Conservation (phyloP, 2,797 vertebrate genomes). For the Dendrocincla fuliginosa region DNA sequence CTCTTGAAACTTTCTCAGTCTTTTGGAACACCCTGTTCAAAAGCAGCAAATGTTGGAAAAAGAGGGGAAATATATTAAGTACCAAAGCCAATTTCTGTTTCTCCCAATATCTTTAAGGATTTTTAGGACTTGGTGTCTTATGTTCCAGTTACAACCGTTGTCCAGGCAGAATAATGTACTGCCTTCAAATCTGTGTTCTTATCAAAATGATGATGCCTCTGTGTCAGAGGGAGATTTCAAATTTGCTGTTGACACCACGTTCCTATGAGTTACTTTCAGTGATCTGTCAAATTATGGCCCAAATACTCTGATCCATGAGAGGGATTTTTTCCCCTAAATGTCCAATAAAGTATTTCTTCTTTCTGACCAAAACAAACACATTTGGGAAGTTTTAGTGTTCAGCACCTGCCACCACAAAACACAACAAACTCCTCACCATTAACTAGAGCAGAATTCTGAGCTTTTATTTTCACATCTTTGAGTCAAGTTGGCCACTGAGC, state of each 20-base stretch:
- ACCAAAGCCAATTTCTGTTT: not conserved
- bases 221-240: not conserved
- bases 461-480: not conserved
- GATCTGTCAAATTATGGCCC: not conserved
- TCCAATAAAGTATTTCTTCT: not conserved
- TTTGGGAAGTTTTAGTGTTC: not conserved
- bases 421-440: not conserved
- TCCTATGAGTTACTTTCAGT: not conserved
- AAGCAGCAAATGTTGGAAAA: not conserved
- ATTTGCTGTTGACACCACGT: not conserved
- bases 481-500: not conserved
- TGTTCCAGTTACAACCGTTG: not conserved
- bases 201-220: not conserved
- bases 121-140: not conserved
- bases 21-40: not conserved
- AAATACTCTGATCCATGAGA: not conserved
- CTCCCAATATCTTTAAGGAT: not conserved
- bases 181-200: not conserved
- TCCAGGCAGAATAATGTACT: not conserved
- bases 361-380: not conserved
- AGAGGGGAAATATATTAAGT: not conserved
- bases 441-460: not conserved
- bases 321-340: accelerated
- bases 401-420: not conserved
- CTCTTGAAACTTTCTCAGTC: not conserved